phyloP scores from a whole-genome alignment of 1,140 invertebrate genomes.

The Cherax quadricarinatus region DNA sequence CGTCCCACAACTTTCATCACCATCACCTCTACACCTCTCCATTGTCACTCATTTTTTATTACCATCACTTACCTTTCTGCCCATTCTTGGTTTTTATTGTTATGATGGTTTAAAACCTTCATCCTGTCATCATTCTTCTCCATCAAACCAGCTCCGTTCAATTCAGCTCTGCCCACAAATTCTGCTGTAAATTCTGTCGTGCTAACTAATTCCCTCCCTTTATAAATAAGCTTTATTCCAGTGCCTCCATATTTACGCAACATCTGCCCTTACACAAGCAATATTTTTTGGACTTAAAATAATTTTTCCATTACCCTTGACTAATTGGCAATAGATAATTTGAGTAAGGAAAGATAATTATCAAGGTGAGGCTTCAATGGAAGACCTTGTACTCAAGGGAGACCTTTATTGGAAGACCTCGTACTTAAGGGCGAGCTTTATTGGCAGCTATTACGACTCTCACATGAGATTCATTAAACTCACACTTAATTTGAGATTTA shows the following conservation, averaged over 20 bases:
- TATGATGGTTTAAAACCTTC: slow-evolving; percentile 17
- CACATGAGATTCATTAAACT: no score
- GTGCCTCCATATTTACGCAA: background rate
- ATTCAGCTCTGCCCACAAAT: background rate
- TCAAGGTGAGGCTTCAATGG: no score
- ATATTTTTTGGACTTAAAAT: background rate
- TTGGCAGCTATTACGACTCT: no score
- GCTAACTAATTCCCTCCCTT: background rate
- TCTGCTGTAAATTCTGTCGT: background rate
- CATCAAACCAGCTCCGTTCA: slow-evolving; percentile 17
- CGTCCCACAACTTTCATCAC: background rate
- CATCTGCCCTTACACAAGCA: background rate
- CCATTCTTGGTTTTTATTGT: background rate
- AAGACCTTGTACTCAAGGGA: no score
- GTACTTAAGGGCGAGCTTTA: no score
- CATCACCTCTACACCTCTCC: background rate
- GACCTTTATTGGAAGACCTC: no score
- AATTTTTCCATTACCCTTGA: no score
- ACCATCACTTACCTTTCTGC: background rate
- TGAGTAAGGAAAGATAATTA: no score
- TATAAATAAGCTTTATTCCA: background rate
- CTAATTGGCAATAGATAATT: no score
- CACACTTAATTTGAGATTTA: no score
- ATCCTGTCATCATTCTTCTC: slow-evolving; percentile 16
- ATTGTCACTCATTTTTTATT: background rate